A percentile compares a stretch with the other conserved stretches of the same genome.
Evolutionary conservation across 1,140 invertebrate genomes (phyloP).

Genomic region (Phocides pigmalion): DNA sequence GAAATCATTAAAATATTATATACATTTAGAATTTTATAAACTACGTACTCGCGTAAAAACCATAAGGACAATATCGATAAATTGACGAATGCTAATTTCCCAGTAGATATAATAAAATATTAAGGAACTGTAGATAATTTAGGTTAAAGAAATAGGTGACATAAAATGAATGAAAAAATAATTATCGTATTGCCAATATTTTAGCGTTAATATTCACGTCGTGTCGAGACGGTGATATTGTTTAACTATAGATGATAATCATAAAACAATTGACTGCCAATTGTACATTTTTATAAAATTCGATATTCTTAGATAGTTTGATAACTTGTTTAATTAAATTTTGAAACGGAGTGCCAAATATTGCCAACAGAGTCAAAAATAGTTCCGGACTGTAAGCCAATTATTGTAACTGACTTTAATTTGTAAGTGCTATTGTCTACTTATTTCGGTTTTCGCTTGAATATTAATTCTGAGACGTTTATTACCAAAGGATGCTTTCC

Average conservation of each 20-base stretch:
- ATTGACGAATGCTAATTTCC: conserved; percentile 73
- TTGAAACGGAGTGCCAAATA: conserved; percentile 76
- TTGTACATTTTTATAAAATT: conserved; percentile 79
- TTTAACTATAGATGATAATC: conserved; percentile 71
- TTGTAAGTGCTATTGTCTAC: conserved; percentile 52
- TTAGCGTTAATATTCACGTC: conserved; percentile 57
- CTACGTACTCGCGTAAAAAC: conserved; percentile 81
- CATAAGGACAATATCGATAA: conserved; percentile 81
- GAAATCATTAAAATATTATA: conserved; percentile 50
- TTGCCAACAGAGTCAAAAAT: conserved; percentile 48
- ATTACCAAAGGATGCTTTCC: conserved; percentile 67
- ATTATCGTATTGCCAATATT: conserved; percentile 63
- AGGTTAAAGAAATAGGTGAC: conserved; percentile 41
- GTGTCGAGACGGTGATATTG: conserved; percentile 73
- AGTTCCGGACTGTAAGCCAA: conserved; percentile 52
- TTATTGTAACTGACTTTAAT: conserved; percentile 48
- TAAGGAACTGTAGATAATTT: conserved; percentile 73
- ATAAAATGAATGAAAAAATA: conserved; percentile 47
- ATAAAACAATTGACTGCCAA: conserved; percentile 81
- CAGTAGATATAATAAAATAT: conserved; percentile 61
- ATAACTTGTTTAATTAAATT: conserved; percentile 77
- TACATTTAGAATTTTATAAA: conserved; percentile 80
- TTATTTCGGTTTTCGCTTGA: conserved; percentile 63
- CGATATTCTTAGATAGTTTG: conserved; percentile 80
- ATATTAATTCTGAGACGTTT: conserved; percentile 51